A percentile compares a stretch with the other conserved stretches of the same genome.
These are phyloP conservation scores for Aegypius monachus DNA, from an alignment of 2,113 vertebrate species.

Conservation along the genomic window DNA sequence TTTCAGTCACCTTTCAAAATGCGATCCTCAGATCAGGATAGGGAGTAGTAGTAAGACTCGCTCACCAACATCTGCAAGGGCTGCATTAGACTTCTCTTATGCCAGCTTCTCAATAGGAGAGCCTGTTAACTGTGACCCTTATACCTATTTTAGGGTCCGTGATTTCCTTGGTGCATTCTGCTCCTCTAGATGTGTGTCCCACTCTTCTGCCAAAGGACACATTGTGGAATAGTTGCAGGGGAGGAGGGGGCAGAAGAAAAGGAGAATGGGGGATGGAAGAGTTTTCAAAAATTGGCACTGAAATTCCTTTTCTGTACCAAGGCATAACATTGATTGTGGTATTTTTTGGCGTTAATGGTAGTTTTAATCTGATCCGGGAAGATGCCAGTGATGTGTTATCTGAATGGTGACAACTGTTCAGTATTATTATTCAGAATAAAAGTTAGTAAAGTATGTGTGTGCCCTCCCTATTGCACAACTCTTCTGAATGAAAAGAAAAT, in stretches of 20 bases:
- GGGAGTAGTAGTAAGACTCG: neutral
- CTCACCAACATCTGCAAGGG: neutral
- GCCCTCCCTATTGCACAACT: neutral
- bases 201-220: neutral
- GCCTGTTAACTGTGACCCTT: neutral
- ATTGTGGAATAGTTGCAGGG: neutral
- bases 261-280: neutral
- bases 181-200: neutral
- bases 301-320: neutral
- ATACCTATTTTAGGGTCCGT: neutral
- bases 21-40: neutral
- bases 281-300: neutral
- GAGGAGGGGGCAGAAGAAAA: neutral
- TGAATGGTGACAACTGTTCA: neutral
- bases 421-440: neutral
- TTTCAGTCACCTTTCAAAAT: neutral
- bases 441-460: neutral
- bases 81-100: neutral
- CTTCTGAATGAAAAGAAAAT: neutral
- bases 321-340: neutral
- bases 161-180: neutral
- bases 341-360: neutral
- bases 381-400: fast-evolving
- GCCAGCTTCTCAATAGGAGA: neutral
- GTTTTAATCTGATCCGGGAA: neutral